These are phyloP conservation scores for Desmodus rotundus DNA, from an alignment of 2,113 vertebrate genomes.

Conservation along the genomic window DNA sequence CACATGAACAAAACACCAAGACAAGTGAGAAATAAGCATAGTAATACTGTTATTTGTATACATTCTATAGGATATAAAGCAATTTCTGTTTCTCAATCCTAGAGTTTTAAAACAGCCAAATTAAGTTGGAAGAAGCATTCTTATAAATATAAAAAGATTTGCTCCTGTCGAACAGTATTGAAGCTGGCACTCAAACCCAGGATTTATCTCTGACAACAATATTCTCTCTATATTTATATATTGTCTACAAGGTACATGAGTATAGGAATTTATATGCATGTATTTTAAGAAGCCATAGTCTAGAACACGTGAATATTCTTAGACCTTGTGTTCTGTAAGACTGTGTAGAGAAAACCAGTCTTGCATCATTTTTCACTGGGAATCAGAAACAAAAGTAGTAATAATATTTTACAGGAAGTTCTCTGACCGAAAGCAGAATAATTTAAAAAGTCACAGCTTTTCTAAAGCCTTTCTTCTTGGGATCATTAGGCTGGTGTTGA, in stretches of 20 bases:
- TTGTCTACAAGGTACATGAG: neutral
- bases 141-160: neutral
- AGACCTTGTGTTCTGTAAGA: neutral
- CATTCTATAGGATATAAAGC: neutral
- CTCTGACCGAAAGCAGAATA: neutral
- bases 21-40: neutral
- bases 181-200: neutral
- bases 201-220: neutral
- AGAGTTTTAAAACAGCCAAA: neutral
- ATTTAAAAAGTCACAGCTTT: conserved; percentile 31
- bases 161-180: neutral
- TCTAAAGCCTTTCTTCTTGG: neutral
- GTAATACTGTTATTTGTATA: neutral
- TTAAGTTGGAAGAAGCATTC: neutral
- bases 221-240: neutral
- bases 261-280: neutral
- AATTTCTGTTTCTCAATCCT: neutral
- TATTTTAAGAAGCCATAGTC: neutral
- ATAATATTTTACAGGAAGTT: neutral
- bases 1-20: neutral
- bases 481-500: neutral
- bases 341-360: neutral
- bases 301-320: neutral
- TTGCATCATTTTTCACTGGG: neutral
- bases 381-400: neutral